Percentiles rank a stretch among this genome's conserved stretches.
Conservation (phyloP, 2,888 invertebrate species). For the Clanis bilineata region DNA sequence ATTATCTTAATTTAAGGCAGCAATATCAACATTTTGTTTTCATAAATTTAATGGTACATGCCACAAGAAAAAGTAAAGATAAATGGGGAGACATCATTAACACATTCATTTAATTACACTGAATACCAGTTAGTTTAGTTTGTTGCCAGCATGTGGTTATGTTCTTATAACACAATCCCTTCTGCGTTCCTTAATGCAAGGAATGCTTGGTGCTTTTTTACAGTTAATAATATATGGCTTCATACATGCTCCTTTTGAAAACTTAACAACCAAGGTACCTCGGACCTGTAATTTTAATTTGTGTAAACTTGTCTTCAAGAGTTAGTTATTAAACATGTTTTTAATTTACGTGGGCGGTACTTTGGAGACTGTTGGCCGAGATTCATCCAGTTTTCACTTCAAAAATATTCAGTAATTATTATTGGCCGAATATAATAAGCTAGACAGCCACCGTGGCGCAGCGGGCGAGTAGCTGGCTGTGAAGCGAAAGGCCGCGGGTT, state of each 20-base stretch:
- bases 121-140: slow-evolving; percentile 21
- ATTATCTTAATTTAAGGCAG: not conserved
- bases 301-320: not conserved
- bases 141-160: slow-evolving; percentile 22
- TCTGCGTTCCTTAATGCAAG: slow-evolving; percentile 49
- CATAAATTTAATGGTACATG: not conserved
- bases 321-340: not conserved
- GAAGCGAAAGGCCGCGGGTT: too few species aligned
- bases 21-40: not conserved
- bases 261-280: not conserved
- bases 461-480: too few species aligned
- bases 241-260: slow-evolving; percentile 27
- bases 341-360: not conserved
- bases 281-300: not conserved
- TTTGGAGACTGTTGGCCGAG: not conserved
- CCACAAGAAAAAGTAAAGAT: not conserved
- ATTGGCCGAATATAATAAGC: too few species aligned
- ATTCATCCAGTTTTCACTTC: not conserved
- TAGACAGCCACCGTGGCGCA: too few species aligned
- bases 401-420: not conserved
- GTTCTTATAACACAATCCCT: slow-evolving; percentile 44
- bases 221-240: slow-evolving; percentile 50
- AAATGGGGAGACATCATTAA: slow-evolving; percentile 21
- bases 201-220: slow-evolving; percentile 48
- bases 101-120: slow-evolving; percentile 25